These are phyloP conservation scores for Xiphorhynchus erythropygius DNA, from an alignment of 2,797 vertebrate genomes.

Conservation along the genomic window DNA sequence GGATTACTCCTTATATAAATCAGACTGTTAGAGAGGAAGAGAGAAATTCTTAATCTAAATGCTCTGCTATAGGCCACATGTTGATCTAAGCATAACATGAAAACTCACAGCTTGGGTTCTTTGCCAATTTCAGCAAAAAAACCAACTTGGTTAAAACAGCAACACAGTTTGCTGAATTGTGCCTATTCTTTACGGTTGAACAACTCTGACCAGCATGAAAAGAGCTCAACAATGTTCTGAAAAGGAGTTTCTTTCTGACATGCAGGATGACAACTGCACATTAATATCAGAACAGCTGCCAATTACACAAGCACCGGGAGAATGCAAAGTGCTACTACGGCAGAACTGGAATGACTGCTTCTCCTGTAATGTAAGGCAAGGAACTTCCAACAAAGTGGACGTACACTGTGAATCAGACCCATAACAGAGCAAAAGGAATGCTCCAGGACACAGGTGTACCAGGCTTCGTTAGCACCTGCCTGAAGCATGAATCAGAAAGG, in stretches of 20 bases:
- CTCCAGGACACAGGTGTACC: not conserved
- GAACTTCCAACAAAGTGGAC: not conserved
- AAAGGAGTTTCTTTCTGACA: not conserved
- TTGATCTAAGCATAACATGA: not conserved
- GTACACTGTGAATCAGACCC: not conserved
- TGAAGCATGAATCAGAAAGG: not conserved
- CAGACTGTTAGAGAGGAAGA: not conserved
- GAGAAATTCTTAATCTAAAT: not conserved
- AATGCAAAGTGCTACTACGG: not conserved
- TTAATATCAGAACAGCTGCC: not conserved
- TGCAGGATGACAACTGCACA: not conserved
- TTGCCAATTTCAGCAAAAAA: not conserved
- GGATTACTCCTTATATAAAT: not conserved
- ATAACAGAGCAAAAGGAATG: not conserved
- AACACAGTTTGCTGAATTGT: not conserved
- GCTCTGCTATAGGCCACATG: not conserved
- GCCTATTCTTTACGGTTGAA: not conserved
- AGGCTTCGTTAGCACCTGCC: not conserved
- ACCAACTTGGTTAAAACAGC: not conserved
- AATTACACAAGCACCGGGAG: not conserved
- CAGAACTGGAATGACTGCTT: not conserved
- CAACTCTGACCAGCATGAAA: not conserved
- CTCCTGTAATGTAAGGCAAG: not conserved
- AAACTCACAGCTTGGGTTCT: not conserved
- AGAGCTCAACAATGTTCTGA: not conserved